A percentile compares a stretch with the other conserved stretches of the same genome.
Conservation (phyloP, 2,888 invertebrate species). For the Crossocerus cetratus region DNA sequence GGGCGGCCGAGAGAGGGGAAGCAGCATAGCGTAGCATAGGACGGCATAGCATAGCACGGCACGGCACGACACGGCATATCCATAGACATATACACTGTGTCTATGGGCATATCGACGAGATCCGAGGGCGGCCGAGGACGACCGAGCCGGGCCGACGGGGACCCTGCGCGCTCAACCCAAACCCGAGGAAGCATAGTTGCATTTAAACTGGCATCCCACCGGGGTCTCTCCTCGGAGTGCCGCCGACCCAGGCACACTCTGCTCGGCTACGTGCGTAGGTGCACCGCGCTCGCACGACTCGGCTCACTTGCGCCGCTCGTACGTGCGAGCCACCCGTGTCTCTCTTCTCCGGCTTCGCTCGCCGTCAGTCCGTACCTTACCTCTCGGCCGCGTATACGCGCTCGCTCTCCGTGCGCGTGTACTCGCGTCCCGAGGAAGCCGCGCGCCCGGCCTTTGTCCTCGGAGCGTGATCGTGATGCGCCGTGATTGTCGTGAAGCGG, state of each 20-base stretch:
- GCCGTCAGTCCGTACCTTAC: not conserved
- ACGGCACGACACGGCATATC: conserved; percentile 63
- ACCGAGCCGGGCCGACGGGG: conserved; percentile 64
- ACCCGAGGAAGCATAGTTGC: conserved; percentile 72
- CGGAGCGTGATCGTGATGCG: no score
- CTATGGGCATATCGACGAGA: conserved; percentile 75
- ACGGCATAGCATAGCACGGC: conserved; percentile 51
- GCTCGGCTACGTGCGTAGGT: conserved; percentile 30
- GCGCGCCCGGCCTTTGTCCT: no score
- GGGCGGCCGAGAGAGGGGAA: conserved; percentile 8
- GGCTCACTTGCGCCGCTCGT: conserved; percentile 22
- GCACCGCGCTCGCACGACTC: conserved; percentile 16
- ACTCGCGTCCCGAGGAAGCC: no score
- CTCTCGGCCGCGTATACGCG: no score
- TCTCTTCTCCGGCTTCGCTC: not conserved
- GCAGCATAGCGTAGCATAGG: conserved; percentile 39
- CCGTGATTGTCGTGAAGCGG: conserved; percentile 14
- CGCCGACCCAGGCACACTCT: conserved; percentile 48
- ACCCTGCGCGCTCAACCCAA: conserved; percentile 70
- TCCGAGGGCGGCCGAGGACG: conserved; percentile 65
- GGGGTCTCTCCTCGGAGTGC: conserved; percentile 63
- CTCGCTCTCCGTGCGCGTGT: no score
- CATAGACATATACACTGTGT: conserved; percentile 67
- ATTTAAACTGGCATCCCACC: conserved; percentile 71
- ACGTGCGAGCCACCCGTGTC: conserved; percentile 3